Evolutionary conservation across 1,140 invertebrate genomes (phyloP).

Genomic region (Macrobrachium rosenbergii): DNA sequence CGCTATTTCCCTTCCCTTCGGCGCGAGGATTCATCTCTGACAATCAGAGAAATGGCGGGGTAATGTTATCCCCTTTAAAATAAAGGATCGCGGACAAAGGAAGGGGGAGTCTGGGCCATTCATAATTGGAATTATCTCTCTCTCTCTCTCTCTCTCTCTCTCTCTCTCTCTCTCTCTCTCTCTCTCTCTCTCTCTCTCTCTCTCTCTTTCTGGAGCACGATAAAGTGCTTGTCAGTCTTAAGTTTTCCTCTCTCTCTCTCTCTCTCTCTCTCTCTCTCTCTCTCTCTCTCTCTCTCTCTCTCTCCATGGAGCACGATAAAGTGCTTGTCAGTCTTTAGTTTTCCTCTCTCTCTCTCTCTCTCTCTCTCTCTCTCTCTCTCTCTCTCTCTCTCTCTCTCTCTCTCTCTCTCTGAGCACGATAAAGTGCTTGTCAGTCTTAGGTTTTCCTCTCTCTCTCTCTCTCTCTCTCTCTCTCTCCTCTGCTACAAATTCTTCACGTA

Average conservation of each 20-base stretch:
- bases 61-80: too few relatives aligned
- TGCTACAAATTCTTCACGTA: neutral
- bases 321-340: neutral
- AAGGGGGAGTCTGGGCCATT: neutral
- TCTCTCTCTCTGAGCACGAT: neutral
- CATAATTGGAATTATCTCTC: neutral
- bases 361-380: conserved; percentile 4
- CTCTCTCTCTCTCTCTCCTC: neutral
- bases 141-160: neutral
- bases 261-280: too few relatives aligned
- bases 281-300: conserved; percentile 19
- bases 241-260: too few relatives aligned
- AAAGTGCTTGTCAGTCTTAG: neutral
- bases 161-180: conserved; percentile 24
- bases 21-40: too few relatives aligned
- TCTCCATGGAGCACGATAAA: neutral
- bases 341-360: too few relatives aligned
- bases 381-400: conserved; percentile 20
- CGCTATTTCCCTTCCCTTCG: too few relatives aligned
- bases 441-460: conserved; percentile 9
- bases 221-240: neutral
- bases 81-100: neutral
- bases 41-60: too few relatives aligned
- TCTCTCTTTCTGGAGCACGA: neutral
- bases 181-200: conserved; percentile 24